A percentile compares a stretch with the other conserved stretches of the same genome.
Evolutionary conservation across 2,797 vertebrate genomes (phyloP).

Genomic region (Macrochelys suwanniensis): DNA sequence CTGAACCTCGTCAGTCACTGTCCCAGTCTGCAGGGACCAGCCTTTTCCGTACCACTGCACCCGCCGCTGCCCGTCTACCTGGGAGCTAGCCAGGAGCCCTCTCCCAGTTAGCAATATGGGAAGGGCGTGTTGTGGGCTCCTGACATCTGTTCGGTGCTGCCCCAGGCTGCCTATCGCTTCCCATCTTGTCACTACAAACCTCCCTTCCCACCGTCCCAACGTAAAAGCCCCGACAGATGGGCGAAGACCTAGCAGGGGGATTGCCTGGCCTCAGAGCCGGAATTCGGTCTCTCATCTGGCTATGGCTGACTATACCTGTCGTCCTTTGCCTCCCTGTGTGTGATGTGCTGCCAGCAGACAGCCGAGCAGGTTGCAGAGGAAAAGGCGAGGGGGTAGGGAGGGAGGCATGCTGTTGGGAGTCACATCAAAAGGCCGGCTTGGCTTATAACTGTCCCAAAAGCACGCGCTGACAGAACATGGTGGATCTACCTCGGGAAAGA

Average conservation of each 20-base stretch:
- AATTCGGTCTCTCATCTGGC: neutral
- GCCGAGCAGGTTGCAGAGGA: neutral
- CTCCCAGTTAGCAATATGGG: neutral
- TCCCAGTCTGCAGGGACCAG: neutral
- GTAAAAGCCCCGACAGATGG: neutral
- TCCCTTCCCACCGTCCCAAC: too few relatives aligned
- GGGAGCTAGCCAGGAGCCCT: neutral
- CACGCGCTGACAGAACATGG: neutral
- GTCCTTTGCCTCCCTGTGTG: neutral
- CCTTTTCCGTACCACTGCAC: neutral
- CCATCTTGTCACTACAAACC: too few relatives aligned
- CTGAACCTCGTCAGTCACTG: neutral
- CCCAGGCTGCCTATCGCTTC: neutral
- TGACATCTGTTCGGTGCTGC: neutral
- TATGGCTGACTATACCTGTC: neutral
- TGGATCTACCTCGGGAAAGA: neutral
- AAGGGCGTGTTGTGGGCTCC: rapidly evolving
- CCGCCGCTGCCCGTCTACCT: neutral
- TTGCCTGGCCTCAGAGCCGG: neutral
- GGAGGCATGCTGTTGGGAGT: neutral
- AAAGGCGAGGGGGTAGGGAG: neutral
- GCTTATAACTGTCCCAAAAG: too few relatives aligned
- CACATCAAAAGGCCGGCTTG: neutral
- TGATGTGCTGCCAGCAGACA: neutral
- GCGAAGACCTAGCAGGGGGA: too few relatives aligned